Percentiles rank a stretch among this genome's conserved stretches.
phyloP scores from a whole-genome alignment of 2,888 invertebrate genomes.

The Diplazon laetatorius region DNA sequence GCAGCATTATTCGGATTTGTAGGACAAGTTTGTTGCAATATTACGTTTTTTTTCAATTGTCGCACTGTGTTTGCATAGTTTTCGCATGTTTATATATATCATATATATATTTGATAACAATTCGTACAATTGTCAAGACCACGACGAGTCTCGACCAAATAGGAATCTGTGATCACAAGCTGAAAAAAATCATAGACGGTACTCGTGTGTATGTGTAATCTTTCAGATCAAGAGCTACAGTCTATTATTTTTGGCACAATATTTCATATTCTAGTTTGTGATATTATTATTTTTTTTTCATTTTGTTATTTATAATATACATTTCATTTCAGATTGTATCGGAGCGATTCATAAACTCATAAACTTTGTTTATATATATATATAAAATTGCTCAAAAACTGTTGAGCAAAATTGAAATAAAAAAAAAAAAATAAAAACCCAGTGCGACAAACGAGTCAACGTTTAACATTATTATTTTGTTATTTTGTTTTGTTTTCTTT shows the following conservation, averaged over 20 bases:
- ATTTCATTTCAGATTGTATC: constrained; percentile 51
- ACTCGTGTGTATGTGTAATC: no score
- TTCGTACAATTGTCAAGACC: constrained; percentile 53
- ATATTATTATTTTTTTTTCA: no score
- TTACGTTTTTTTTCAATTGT: constrained; percentile 64
- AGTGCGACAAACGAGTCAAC: no score
- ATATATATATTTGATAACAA: constrained; percentile 30
- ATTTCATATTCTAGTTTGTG: constrained; percentile 52
- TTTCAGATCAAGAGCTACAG: constrained; percentile 38
- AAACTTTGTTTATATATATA: constrained; percentile 39
- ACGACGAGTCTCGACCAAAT: constrained; percentile 53
- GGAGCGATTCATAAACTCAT: constrained; percentile 56
- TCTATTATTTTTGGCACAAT: constrained; percentile 59
- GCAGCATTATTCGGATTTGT: constrained; percentile 78
- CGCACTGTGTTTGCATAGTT: constrained; percentile 61
- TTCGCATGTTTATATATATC: constrained; percentile 10
- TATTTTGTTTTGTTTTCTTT: no score
- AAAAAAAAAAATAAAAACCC: no score
- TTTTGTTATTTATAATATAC: no score
- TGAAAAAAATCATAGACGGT: constrained; percentile 42
- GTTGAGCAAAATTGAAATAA: no score
- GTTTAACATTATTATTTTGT: no score
- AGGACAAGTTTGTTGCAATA: constrained; percentile 74
- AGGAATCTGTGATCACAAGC: constrained; percentile 55
- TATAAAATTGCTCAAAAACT: constrained; percentile 52